Evolutionary conservation across 2,888 invertebrate species (phyloP).

Genomic region (Cabera pusaria): DNA sequence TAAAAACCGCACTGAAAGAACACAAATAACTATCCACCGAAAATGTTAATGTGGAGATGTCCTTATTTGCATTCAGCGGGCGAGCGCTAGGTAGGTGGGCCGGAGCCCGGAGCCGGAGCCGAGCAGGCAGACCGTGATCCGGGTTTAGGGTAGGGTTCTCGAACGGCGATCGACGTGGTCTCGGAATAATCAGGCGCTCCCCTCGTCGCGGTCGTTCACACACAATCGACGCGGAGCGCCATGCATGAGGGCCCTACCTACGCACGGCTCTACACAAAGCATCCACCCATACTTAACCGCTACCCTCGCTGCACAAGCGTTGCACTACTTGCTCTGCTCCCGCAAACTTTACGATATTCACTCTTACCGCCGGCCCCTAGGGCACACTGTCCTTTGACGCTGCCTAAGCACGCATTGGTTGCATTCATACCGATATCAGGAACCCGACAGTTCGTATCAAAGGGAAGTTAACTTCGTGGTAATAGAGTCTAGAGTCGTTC

Average conservation of each 20-base stretch:
- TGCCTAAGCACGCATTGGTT: conserved; percentile 44
- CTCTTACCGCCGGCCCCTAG: conserved; percentile 13
- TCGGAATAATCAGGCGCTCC: conserved; percentile 77
- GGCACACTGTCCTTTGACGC: conserved; percentile 15
- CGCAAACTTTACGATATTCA: conserved; percentile 22
- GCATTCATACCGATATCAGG: conserved; percentile 51
- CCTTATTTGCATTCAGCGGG: conserved; percentile 67
- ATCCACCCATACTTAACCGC: conserved; percentile 68
- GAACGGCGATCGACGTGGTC: conserved; percentile 68
- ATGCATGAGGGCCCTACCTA: conserved; percentile 70
- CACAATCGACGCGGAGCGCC: conserved; percentile 71
- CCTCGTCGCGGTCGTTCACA: conserved; percentile 79
- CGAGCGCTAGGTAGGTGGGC: conserved; percentile 45
- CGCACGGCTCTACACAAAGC: conserved; percentile 72
- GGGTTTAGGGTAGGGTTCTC: conserved; percentile 72
- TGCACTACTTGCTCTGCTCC: conserved; percentile 48
- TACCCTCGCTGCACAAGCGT: conserved; percentile 57
- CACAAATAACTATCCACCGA: conserved; percentile 42
- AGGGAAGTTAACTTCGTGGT: conserved; percentile 46
- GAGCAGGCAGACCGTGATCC: conserved; percentile 37
- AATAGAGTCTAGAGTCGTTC: conserved; percentile 61
- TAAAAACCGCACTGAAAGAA: conserved; percentile 35
- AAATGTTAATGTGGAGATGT: conserved; percentile 48
- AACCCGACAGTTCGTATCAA: conserved; percentile 41
- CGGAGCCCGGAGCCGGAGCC: conserved; percentile 41